Evolutionary conservation across 2,113 vertebrate genomes (phyloP).

Genomic region (Gymnogyps californianus): DNA sequence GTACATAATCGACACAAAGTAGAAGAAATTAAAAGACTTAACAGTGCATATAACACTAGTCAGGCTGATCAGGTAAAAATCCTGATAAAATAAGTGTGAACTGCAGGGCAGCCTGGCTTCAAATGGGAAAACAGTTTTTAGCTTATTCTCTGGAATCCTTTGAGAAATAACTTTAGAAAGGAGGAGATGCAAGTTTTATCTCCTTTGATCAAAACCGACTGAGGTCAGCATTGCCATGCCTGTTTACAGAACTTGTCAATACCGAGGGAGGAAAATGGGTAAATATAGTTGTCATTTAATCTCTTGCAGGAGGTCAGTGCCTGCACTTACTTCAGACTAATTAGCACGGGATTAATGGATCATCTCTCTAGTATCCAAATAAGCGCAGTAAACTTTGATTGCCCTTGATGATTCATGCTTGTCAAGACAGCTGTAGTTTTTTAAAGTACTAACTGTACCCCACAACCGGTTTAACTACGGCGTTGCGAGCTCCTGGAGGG

Average conservation of each 20-base stretch:
- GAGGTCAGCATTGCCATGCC: neutral
- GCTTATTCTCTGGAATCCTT: neutral
- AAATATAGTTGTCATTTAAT: constrained; percentile 63
- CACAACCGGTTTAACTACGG: rapidly evolving
- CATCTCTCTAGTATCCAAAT: constrained; percentile 43
- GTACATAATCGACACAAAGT: neutral
- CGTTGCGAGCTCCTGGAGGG: rapidly evolving
- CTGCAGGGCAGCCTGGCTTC: neutral
- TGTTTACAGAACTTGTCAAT: constrained; percentile 1
- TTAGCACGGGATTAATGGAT: constrained; percentile 52
- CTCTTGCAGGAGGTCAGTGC: constrained; percentile 50
- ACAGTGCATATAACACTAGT: neutral
- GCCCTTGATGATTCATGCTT: constrained; percentile 12
- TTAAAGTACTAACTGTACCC: neutral
- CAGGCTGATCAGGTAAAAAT: neutral
- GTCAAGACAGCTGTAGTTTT: neutral
- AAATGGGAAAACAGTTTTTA: neutral
- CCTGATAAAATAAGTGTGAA: neutral
- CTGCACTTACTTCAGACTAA: constrained; percentile 43
- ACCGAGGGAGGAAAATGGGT: constrained; percentile 22
- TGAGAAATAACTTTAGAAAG: neutral
- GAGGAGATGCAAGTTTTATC: neutral
- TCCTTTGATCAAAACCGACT: neutral
- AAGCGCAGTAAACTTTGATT: constrained; percentile 53
- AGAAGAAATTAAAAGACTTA: neutral